Evolutionary conservation across 2,888 invertebrate genomes (phyloP), one percentile per base, ranked within the genome.

Genomic region (Seira musarum): DNA sequence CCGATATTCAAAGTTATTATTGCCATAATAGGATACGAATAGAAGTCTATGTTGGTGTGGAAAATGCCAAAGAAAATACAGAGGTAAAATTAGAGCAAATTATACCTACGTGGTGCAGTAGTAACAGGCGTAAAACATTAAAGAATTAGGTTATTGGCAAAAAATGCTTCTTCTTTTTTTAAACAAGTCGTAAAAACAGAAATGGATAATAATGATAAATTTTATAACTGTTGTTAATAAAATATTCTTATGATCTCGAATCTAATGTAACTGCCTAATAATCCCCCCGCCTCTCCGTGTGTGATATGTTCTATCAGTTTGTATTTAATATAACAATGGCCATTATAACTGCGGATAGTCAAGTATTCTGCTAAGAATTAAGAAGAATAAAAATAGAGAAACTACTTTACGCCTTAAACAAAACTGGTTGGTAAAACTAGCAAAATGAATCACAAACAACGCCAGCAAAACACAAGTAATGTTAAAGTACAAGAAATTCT

Each of bases 361-460:
- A n/a, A n/a, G n/a, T 8, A 40, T 40, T 40, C 40, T 40, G 40
- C 6, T 40, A 40, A n/a, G 40, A 40, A 40, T 8, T 6, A 13
- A 40, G 40, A 40, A 13, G 13, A 6, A 40, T 40, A 40, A 40
- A 40, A 40, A 40, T 40, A 40, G 40, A 40, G 13, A 40, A 40
- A 13, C 40, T 8, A 40, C 49, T 35, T 17, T 2, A 19, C 8
- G 17, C 8, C 17, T 35, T 21, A 35, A 15, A n/a, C 13, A 65
- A 10, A 40, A 21, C 17, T 61, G 64, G 25, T 13, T 64, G 2
- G 64, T 6, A 10, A 1, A 25, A 64, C 30, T 64, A 10, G 24
- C 6, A 13, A 17, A 64, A 64, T 64, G 17, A 64, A 25, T 24
- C 64, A 64, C 64, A 24, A 21, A 61, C 61, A 24, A 19, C 19